A percentile compares a stretch with the other conserved stretches of the same genome.
Evolutionary conservation across 2,797 vertebrate species (phyloP).

Genomic region (Potorous gilbertii): DNA sequence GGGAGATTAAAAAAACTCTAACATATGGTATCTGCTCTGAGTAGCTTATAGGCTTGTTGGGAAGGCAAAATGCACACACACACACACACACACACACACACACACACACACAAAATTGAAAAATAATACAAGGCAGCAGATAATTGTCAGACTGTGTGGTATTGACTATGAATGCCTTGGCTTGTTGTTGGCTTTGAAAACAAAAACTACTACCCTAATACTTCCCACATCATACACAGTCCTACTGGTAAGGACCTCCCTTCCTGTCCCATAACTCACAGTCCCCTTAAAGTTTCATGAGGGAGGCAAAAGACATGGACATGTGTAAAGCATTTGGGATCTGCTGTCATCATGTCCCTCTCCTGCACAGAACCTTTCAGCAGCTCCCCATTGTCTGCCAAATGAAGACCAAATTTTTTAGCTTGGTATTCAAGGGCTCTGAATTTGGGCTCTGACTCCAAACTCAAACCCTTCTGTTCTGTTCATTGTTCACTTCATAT

Average conservation of each 20-base stretch:
- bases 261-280: background rate
- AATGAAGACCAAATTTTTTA: slow-evolving; percentile 42
- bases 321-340: background rate
- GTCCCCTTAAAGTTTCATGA: slow-evolving; percentile 38
- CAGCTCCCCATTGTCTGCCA: background rate
- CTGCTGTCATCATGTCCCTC: background rate
- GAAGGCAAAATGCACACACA: background rate
- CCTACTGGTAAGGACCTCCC: background rate
- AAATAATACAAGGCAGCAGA: background rate
- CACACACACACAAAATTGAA: background rate
- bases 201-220: slow-evolving; percentile 9
- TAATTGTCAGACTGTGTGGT: background rate
- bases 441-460: slow-evolving; percentile 1
- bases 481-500: background rate
- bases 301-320: background rate
- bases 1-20: background rate
- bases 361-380: background rate
- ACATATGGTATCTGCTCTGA: background rate
- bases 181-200: slow-evolving; percentile 54
- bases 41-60: background rate
- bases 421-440: slow-evolving; percentile 13
- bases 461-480: background rate
- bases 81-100: background rate
- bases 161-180: background rate
- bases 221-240: background rate